phyloP scores from a whole-genome alignment of 2,113 vertebrate species.

The Rhinoptilus africanus region DNA sequence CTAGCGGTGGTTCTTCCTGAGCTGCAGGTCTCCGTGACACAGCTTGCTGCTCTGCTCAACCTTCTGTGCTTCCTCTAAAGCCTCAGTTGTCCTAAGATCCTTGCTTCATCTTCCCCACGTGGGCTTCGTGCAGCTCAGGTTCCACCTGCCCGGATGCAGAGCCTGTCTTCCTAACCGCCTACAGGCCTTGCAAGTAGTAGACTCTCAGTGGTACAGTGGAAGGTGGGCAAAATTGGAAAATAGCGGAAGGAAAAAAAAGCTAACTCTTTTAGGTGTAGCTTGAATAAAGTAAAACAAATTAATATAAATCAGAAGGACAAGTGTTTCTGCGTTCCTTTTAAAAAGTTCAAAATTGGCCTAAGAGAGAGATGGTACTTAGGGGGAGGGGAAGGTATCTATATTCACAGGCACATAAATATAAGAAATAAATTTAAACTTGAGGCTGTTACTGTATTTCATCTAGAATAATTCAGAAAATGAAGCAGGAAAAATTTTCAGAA shows the following conservation, averaged over 20 bases:
- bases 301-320: not conserved
- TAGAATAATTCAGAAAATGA: not conserved
- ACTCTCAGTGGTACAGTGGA: not conserved
- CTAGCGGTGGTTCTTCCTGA: not conserved
- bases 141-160: not conserved
- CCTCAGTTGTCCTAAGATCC: not conserved
- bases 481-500: not conserved
- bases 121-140: not conserved
- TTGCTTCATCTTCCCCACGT: not conserved
- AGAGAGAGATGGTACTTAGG: not conserved
- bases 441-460: not conserved
- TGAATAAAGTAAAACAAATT: not conserved
- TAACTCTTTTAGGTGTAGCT: not conserved
- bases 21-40: not conserved
- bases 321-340: not conserved
- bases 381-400: not conserved
- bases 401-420: not conserved
- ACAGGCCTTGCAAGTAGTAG: not conserved
- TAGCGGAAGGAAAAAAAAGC: not conserved
- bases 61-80: not conserved
- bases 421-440: not conserved
- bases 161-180: not conserved
- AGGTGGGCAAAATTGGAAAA: not conserved
- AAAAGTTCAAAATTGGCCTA: not conserved
- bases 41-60: not conserved